These are phyloP conservation scores for Hyppa rectilinea DNA, from an alignment of 2,888 invertebrate genomes.

Conservation along the genomic window DNA sequence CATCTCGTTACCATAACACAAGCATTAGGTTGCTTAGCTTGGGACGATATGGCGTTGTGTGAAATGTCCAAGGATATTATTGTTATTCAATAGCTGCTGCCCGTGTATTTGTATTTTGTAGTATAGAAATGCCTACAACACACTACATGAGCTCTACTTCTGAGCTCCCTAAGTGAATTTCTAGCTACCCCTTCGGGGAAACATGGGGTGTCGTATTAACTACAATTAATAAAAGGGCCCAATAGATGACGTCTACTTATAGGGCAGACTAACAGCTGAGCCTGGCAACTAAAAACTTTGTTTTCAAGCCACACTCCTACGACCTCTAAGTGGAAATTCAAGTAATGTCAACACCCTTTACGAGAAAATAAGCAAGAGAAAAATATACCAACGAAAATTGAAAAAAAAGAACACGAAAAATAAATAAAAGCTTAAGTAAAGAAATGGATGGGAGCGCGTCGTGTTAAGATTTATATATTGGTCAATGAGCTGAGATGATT, in stretches of 20 bases:
- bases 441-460: slow-evolving; percentile 39
- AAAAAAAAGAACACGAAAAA: not conserved
- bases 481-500: slow-evolving; percentile 59
- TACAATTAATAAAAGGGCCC: not conserved
- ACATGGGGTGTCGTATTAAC: too few species aligned
- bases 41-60: too few species aligned
- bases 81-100: too few species aligned
- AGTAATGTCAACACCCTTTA: not conserved
- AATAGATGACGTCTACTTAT: not conserved
- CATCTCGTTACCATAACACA: too few species aligned
- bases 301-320: not conserved
- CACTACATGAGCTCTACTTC: too few species aligned
- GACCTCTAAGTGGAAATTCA: not conserved
- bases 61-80: too few species aligned
- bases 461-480: slow-evolving; percentile 52
- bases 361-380: not conserved
- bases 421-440: slow-evolving; percentile 16
- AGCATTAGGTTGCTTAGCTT: too few species aligned
- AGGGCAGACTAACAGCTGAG: not conserved
- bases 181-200: too few species aligned
- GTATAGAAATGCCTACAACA: too few species aligned
- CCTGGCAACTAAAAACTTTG: not conserved
- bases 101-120: too few species aligned
- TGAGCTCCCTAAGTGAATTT: too few species aligned
- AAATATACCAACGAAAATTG: slow-evolving; percentile 2